These are phyloP conservation scores for Kradibia gibbosae DNA, from an alignment of 1,140 invertebrate species.

Conservation along the genomic window DNA sequence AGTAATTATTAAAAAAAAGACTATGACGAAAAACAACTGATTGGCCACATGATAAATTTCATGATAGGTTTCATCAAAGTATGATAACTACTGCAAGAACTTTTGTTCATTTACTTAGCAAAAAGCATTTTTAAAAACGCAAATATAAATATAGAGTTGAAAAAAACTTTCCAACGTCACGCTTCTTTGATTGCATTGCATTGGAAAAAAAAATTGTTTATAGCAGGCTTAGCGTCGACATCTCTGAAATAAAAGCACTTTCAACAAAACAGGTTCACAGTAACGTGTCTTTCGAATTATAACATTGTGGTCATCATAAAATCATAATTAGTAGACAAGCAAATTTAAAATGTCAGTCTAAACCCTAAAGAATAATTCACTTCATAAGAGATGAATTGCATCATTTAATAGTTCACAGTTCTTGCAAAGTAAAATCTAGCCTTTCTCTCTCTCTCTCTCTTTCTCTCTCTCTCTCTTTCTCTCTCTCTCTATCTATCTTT, in stretches of 20 bases:
- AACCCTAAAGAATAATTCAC: not conserved
- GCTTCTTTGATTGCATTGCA: slow-evolving; percentile 8
- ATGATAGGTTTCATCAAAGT: too few species aligned
- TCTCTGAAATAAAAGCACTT: not conserved
- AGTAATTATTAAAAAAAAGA: not conserved
- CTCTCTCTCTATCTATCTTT: not conserved
- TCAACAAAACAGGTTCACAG: not conserved
- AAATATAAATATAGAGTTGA: too few species aligned
- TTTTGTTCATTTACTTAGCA: too few species aligned
- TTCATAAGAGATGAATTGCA: not conserved
- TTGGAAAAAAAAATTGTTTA: not conserved
- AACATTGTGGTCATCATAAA: not conserved
- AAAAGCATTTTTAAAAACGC: too few species aligned
- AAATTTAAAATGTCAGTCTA: not conserved
- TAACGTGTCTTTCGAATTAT: not conserved
- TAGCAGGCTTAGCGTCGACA: not conserved
- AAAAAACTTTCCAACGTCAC: too few species aligned
- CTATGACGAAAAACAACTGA: not conserved
- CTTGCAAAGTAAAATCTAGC: too few species aligned
- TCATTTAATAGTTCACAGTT: not conserved
- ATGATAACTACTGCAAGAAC: too few species aligned
- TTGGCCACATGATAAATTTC: not conserved
- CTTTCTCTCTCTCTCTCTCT: not conserved
- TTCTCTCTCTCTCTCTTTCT: not conserved
- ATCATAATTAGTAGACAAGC: not conserved